phyloP scores from a whole-genome alignment of 2,113 vertebrate genomes.

The Sinocyclocheilus grahami region DNA sequence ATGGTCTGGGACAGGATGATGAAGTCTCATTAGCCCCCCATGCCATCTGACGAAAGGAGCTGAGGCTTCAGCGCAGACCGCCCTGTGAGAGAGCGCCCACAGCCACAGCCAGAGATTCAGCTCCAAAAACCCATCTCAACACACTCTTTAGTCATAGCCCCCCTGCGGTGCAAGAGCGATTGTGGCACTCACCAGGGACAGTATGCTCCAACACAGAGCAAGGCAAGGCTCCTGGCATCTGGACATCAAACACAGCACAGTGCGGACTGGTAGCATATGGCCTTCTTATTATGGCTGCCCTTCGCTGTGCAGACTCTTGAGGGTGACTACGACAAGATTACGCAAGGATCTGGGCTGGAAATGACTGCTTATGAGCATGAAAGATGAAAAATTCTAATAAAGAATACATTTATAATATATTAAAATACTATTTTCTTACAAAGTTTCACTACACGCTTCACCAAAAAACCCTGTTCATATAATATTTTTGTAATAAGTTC shows the following conservation, averaged over 20 bases:
- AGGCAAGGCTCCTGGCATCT: constrained; percentile 70
- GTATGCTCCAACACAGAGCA: constrained; percentile 62
- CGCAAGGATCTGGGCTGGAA: constrained; percentile 37
- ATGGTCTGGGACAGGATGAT: constrained; percentile 64
- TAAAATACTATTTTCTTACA: not conserved
- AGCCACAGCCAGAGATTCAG: constrained; percentile 23
- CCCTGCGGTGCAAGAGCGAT: constrained; percentile 36
- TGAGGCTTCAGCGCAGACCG: constrained; percentile 60
- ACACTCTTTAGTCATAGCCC: constrained; percentile 27
- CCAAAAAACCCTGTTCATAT: not conserved
- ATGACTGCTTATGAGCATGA: not conserved
- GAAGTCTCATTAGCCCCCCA: constrained; percentile 72
- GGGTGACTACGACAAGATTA: constrained; percentile 28
- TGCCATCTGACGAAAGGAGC: constrained; percentile 70
- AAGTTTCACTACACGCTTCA: not conserved
- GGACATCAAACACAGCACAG: constrained; percentile 66
- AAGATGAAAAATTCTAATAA: not conserved
- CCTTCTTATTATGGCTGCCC: constrained; percentile 57
- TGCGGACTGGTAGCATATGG: constrained; percentile 68
- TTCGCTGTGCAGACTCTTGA: constrained; percentile 11
- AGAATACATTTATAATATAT: not conserved
- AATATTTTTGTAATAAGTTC: not conserved
- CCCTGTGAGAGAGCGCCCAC: constrained; percentile 28
- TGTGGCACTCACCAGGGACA: constrained; percentile 34
- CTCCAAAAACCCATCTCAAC: constrained; percentile 42